Percentiles rank a stretch among this genome's conserved stretches.
phyloP scores from a whole-genome alignment of 1,140 invertebrate genomes.

The Dreissena rostriformis region DNA sequence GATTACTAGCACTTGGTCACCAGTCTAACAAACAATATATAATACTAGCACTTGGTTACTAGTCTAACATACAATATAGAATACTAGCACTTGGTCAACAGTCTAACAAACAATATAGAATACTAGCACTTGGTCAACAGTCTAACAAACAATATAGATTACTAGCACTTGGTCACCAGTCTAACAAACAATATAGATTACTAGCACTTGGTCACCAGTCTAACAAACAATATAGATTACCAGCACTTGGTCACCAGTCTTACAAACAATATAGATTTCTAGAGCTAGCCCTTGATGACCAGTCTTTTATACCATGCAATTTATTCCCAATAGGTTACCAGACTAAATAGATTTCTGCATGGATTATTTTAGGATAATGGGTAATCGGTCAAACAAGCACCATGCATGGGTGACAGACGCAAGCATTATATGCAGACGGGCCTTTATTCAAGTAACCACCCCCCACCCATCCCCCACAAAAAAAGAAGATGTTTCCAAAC shows the following conservation, averaged over 20 bases:
- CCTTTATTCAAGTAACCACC: too few relatives aligned
- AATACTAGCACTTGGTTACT: slow-evolving; percentile 66
- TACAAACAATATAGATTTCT: not conserved
- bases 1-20: slow-evolving; percentile 2
- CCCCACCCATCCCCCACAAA: too few relatives aligned
- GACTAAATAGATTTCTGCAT: too few relatives aligned
- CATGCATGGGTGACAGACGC: too few relatives aligned
- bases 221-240: slow-evolving; percentile 54
- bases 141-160: slow-evolving; percentile 61
- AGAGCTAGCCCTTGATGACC: not conserved
- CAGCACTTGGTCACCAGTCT: not conserved
- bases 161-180: not conserved
- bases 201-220: slow-evolving; percentile 71
- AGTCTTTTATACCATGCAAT: not conserved
- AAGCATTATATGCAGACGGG: too few relatives aligned
- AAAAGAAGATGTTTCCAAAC: not conserved
- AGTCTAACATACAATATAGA: slow-evolving; percentile 65
- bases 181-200: not conserved
- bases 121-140: slow-evolving; percentile 69
- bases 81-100: not conserved
- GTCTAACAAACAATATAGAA: not conserved
- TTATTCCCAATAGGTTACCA: not conserved
- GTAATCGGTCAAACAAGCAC: too few relatives aligned
- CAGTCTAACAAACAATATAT: not conserved
- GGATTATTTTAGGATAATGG: too few relatives aligned